Evolutionary conservation across 2,113 vertebrate genomes (phyloP).

Genomic region (Alligator mississippiensis): DNA sequence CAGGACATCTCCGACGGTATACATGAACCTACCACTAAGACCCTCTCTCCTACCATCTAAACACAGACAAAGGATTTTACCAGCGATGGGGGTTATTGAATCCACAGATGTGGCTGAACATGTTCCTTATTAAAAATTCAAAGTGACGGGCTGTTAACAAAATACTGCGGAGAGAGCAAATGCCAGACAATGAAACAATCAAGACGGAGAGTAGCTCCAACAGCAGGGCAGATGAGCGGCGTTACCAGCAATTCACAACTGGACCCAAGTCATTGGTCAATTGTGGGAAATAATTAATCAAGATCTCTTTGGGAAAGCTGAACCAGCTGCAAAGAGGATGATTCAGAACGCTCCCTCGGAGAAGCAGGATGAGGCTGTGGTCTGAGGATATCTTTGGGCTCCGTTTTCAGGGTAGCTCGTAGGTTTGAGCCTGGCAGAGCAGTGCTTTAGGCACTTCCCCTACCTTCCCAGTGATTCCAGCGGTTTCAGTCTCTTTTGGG

Average conservation of each 20-base stretch:
- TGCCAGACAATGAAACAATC: neutral
- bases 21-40: neutral
- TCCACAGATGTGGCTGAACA: neutral
- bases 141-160: neutral
- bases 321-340: fast-evolving
- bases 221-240: neutral
- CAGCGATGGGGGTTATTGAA: neutral
- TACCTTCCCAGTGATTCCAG: fast-evolving
- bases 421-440: neutral
- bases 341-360: fast-evolving
- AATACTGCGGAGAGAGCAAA: neutral
- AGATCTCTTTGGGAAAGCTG: neutral
- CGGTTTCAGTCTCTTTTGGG: neutral
- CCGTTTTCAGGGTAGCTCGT: fast-evolving
- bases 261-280: neutral
- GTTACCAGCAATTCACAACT: fast-evolving
- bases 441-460: fast-evolving
- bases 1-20: neutral
- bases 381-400: fast-evolving
- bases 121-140: neutral
- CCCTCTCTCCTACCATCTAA: neutral
- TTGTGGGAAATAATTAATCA: fast-evolving
- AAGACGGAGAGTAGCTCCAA: neutral
- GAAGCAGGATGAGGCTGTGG: fast-evolving
- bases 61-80: neutral